Conservation (phyloP, 2,888 invertebrate species). For the Caenorhabditis japonica region DNA sequence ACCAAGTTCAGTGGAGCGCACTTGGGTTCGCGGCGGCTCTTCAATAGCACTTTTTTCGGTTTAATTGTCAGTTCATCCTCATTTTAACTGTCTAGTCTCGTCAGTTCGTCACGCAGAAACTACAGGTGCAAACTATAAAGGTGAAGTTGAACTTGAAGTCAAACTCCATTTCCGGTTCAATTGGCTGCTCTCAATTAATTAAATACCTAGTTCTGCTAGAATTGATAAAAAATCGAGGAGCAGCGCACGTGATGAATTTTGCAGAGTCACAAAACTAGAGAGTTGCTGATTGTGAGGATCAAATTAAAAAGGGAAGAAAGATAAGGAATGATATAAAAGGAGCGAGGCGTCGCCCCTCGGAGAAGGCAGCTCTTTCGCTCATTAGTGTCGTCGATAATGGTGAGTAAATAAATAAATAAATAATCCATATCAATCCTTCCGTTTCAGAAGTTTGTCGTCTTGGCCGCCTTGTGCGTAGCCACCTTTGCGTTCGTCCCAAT, state of each 20-base stretch:
- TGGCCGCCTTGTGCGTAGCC: slow-evolving; percentile 32
- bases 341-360: background rate
- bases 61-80: too few species aligned
- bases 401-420: too few species aligned
- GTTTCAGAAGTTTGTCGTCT: slow-evolving; percentile 48
- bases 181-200: slow-evolving; percentile 36
- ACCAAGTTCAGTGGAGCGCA: too few species aligned
- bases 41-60: too few species aligned
- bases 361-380: slow-evolving; percentile 33
- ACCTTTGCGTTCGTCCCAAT: slow-evolving; percentile 43
- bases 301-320: slow-evolving; percentile 18
- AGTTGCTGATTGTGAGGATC: slow-evolving; percentile 39
- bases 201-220: slow-evolving; percentile 9
- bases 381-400: slow-evolving; percentile 40
- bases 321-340: slow-evolving; percentile 33
- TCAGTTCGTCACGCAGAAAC: slow-evolving; percentile 24
- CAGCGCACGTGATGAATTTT: slow-evolving; percentile 40
- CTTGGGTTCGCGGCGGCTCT: too few species aligned
- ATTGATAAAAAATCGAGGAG: slow-evolving; percentile 23
- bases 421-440: background rate
- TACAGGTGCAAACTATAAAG: too few species aligned
- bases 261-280: slow-evolving; percentile 38
- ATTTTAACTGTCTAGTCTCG: too few species aligned
- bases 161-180: slow-evolving; percentile 37
- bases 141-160: too few species aligned